Percentiles rank a stretch among this genome's conserved stretches.
These are phyloP conservation scores for Drosophila helvetica DNA, from an alignment of 2,888 invertebrate genomes.

Conservation along the genomic window DNA sequence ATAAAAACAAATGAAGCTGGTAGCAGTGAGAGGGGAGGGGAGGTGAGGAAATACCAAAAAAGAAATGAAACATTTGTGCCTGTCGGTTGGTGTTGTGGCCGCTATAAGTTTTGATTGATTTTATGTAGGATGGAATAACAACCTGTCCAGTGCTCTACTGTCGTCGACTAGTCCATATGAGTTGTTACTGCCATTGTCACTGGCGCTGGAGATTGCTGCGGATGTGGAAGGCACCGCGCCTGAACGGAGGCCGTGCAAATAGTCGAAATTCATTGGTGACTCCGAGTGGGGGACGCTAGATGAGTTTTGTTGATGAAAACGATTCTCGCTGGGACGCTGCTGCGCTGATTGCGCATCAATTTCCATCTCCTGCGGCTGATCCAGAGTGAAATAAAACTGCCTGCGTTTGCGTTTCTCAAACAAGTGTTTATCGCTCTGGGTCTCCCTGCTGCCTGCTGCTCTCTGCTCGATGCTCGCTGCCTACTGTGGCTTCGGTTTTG, in stretches of 20 bases:
- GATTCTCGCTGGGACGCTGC: constrained; percentile 57
- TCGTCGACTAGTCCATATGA: constrained; percentile 81
- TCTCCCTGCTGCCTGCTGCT: neutral
- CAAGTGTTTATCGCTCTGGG: constrained; percentile 16
- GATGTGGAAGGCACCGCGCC: constrained; percentile 59
- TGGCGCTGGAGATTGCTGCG: constrained; percentile 22
- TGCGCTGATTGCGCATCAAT: constrained; percentile 82
- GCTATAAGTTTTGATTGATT: constrained; percentile 33
- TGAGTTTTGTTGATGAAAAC: constrained; percentile 39
- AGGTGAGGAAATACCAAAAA: constrained; percentile 20
- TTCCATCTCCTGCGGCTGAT: constrained; percentile 82
- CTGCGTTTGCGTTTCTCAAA: constrained; percentile 13
- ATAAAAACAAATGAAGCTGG: constrained; percentile 44
- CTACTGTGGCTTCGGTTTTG: constrained; percentile 27
- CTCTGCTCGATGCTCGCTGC: neutral
- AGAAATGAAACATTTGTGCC: constrained; percentile 17
- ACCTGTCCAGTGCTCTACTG: constrained; percentile 83
- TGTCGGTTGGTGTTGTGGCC: constrained; percentile 30
- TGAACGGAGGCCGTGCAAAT: constrained; percentile 78
- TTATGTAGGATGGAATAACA: constrained; percentile 71
- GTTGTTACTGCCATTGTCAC: constrained; percentile 43
- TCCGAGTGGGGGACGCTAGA: constrained; percentile 74
- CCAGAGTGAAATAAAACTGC: constrained; percentile 59
- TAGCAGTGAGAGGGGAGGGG: constrained; percentile 26
- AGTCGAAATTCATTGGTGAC: constrained; percentile 83